Evolutionary conservation across 2,113 vertebrate species (phyloP), one percentile per base, ranked within the genome.

Genomic region (Poicephalus gulielmi): DNA sequence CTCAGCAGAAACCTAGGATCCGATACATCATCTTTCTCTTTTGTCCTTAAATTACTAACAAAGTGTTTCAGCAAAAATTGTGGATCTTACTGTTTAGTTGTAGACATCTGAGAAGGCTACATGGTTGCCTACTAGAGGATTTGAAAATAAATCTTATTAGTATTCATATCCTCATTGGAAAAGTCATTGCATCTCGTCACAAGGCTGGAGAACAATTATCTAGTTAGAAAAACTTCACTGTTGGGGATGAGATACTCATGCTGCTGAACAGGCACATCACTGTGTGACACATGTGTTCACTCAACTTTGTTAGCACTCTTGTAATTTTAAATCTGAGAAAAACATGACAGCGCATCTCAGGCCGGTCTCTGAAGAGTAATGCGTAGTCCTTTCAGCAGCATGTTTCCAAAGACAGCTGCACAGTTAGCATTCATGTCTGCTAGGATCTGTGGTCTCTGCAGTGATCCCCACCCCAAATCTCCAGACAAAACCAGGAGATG

Each of bases 351-450:
- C 5, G 2, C 49, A 35, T 71, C 81, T 84, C 55, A 0, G 44
- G 41, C 63, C 46, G 63, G 50, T 37, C 69, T 55, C 35, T 0
- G 5, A 66, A 53, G 37, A 83, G 82, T 80, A 97, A 94, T 94
- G 85, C 43, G 0, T 4, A 11, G 5, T 73, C 67, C 69, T 92
- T 82, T 74, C 33, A 89, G 90, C 89, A 94, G 78, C 24, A 0
- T 85, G 93, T 88, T 86, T 83, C 75, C 8, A 8, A 46, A 67
- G 96, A 95, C 96, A 97, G 95, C 97, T 98, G 96, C 68, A 3
- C 70, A 69, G 16, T 59, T 30, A 95, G 68, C 75, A 57, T 64
- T 24, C 7, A 17, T 53, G 78, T 69, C 87, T 96, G 80, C 83
- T 47, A 30, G 69, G 41, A 53, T 39, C 74, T 63, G 57, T 63